Evolutionary conservation across 92 coral and sea anemone genomes (phyloP).

Genomic region (Zoanthus sansibaricus): DNA sequence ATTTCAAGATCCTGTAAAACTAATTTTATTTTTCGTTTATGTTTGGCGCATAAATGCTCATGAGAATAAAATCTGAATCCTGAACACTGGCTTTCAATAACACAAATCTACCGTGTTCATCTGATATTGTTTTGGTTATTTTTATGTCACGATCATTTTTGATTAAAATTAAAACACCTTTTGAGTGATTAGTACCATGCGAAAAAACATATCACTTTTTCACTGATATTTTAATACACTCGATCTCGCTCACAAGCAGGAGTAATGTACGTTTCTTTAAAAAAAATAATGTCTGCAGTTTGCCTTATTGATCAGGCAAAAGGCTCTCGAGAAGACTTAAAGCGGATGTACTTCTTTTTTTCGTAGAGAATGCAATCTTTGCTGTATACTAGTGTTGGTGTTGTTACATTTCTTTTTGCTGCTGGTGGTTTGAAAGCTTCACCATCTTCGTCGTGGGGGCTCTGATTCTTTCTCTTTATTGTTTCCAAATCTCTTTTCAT

Average conservation of each 20-base stretch:
- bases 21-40: no score
- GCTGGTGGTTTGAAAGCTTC: slow-evolving; percentile 24
- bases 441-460: slow-evolving; percentile 29
- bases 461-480: slow-evolving; percentile 20
- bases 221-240: slow-evolving; percentile 46
- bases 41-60: no score
- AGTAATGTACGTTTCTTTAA: slow-evolving; percentile 64
- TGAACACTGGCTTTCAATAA: not conserved
- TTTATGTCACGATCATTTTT: slow-evolving; percentile 31
- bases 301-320: no score
- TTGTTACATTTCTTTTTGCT: slow-evolving; percentile 8
- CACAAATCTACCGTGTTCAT: slow-evolving; percentile 16
- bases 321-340: not conserved
- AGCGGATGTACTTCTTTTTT: slow-evolving; percentile 37
- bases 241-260: slow-evolving; percentile 34
- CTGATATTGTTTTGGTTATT: not conserved
- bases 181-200: slow-evolving; percentile 57
- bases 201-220: slow-evolving; percentile 62
- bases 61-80: not conserved
- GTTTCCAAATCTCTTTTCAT: slow-evolving; percentile 55
- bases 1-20: no score
- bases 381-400: slow-evolving; percentile 10
- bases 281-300: not conserved
- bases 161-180: slow-evolving; percentile 45
- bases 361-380: slow-evolving; percentile 42